Evolutionary conservation across 2,797 vertebrate genomes (phyloP), one percentile per base, ranked within the genome.

Genomic region (Ispidina lecontei): DNA sequence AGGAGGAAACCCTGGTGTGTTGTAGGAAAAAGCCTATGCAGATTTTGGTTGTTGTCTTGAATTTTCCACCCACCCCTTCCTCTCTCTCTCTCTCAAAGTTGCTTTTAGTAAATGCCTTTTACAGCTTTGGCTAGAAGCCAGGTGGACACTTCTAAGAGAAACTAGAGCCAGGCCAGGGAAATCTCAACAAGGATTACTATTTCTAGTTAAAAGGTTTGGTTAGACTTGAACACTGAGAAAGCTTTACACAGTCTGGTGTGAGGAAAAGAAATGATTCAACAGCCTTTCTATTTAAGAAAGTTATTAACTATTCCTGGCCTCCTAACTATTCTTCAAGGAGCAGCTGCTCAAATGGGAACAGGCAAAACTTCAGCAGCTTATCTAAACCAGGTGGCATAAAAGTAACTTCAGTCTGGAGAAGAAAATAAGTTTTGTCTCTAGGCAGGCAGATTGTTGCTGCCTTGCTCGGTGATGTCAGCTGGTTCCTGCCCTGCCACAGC

Each of bases 371-470:
- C 3, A 82, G 73, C 70, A 76, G 90, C 77, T 94, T 91, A 93
- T 95, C 75, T 76, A 82, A 96, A 90, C 85, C 94, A 95, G 87
- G 92, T 95, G 89, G 47, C 87, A 84, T 15, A 26, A 81, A 87
- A 92, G 71, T 52, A 83, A 75, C 77, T 92, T 59, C 0, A 21
- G 3, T 59, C 44, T 73, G 77, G 8, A 56, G 59, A 39, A 81
- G 88, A 74, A 89, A 92, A 14, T 76, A 47, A 75, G 82, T 89
- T 88, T 90, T 92, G 87, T 86, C 87, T 90, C 64, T 52, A 81
- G 85, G 76, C 59, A 75, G 20, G 33, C 51, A 70, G 72, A 58
- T 55, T 18, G 49, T 6, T 90, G 73, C 62, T 39, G 37, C 37
- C 37, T 39, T 39, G 37, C 37, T 14, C 14, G 37, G 37, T 39